Evolutionary conservation across 2,113 vertebrate species (phyloP).

Genomic region (Plectropomus leopardus): DNA sequence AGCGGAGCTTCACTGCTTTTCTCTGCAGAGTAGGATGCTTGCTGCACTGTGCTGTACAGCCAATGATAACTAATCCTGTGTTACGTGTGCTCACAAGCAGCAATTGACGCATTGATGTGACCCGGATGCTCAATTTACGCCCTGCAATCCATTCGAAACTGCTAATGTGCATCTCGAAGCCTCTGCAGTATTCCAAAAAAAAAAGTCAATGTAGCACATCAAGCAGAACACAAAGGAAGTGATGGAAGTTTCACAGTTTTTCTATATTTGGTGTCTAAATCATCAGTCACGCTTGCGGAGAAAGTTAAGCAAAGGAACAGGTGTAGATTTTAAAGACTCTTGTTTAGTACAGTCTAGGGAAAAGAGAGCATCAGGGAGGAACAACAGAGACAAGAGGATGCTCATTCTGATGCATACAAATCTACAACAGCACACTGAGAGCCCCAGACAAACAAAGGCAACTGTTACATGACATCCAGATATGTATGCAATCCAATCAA

Average conservation of each 20-base stretch:
- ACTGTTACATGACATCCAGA: slow-evolving; percentile 14
- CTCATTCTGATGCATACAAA: slow-evolving; percentile 23
- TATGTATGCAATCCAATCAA: slow-evolving; percentile 17
- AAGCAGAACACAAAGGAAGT: slow-evolving; percentile 3
- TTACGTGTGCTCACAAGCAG: slow-evolving; percentile 4
- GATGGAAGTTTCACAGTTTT: slow-evolving; percentile 4
- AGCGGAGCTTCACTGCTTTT: slow-evolving; percentile 49
- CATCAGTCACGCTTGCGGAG: not conserved
- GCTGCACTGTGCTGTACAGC: slow-evolving; percentile 43
- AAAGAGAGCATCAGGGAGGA: slow-evolving; percentile 9
- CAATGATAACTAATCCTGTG: slow-evolving; percentile 24
- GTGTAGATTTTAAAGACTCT: slow-evolving; percentile 5
- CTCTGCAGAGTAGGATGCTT: slow-evolving; percentile 55
- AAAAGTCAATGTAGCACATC: slow-evolving; percentile 4
- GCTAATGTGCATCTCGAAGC: not conserved
- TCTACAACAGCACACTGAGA: slow-evolving; percentile 17
- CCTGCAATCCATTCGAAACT: not conserved
- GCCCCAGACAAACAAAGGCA: slow-evolving; percentile 2
- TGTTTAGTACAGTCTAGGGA: not conserved
- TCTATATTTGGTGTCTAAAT: not conserved
- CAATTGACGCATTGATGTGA: slow-evolving; percentile 10
- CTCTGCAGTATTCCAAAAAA: not conserved
- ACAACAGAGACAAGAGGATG: not conserved
- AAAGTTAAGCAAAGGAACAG: slow-evolving; percentile 20
- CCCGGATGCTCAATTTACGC: slow-evolving; percentile 11